Base-by-base conservation (phyloP, 2,888 invertebrate genomes). In the Idaea dimidiata region DNA sequence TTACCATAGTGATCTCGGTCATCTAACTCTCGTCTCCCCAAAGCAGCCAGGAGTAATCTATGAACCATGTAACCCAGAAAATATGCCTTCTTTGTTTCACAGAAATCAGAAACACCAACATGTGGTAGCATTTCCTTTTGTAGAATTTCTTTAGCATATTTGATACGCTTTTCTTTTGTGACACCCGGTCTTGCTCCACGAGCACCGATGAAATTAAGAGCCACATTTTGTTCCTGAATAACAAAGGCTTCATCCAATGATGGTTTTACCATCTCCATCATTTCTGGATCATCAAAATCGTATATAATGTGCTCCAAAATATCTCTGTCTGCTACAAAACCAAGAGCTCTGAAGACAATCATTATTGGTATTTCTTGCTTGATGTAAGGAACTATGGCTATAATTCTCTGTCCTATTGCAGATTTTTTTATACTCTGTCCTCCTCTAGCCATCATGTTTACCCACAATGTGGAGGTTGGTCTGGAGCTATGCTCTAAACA, bases 221-320 rank as follows among this genome's bases (percentile, higher is more conserved):
- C 99, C 4, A 99, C 99, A 92, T 97, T 99, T 87, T 99, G 99
- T 84, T 99, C 99, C 90, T 99, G 99, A 73, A 99, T 98, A 0
- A 99, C 99, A 89, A 99, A 99, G 57, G 99, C 99, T 92, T 99
- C 99, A 89, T 99, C 99, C 63, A 99, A 91, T 0, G 99, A 99
- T 0, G 99, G 99, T 86, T 99, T 99, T 0, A 99, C 99, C 99
- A 99, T 99, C 94, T 99, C 99, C 99, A 99, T 99, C 99, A 99
- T 99, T 93, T 99, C 99, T 7, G 99, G 99, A 90, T 99, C 99
- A 88, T 99, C 99, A 91, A 99, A 99, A 84, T 99, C 99, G 86
- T 99, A 99, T 79, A 99, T 99, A 68, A 99, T 99, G 81, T 99
- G 99, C 83, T 99, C 99, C 18, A 99, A 93, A 79, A 99, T 99